Evolutionary conservation across 2,113 vertebrate species (phyloP).

Genomic region (Dasyprocta punctata): DNA sequence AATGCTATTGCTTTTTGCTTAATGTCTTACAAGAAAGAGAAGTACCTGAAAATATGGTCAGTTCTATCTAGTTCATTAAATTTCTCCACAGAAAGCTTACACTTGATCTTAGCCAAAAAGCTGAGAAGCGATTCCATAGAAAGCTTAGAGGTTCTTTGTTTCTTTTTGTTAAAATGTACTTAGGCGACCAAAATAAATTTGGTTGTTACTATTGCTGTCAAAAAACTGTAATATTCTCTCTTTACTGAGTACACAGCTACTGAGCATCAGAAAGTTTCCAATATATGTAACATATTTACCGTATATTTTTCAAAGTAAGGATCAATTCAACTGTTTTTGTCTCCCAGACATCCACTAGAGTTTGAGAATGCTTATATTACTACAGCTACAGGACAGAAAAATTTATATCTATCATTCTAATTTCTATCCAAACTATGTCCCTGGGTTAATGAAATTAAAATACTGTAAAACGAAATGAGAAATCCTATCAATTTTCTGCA

Average conservation of each 20-base stretch:
- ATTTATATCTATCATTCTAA: not conserved
- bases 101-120: too few relatives aligned
- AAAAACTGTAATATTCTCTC: conserved; percentile 1
- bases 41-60: conserved; percentile 4
- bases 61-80: not conserved
- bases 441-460: conserved; percentile 14
- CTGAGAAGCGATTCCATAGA: not conserved
- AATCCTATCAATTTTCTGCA: conserved; percentile 19
- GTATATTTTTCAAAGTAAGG: conserved; percentile 8
- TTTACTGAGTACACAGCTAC: not conserved
- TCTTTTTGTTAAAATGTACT: not conserved
- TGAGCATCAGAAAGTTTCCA: conserved; percentile 38
- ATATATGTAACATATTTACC: not conserved
- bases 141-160: not conserved
- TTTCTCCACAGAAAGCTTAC: conserved; percentile 22
- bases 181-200: not conserved
- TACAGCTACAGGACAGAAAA: not conserved
- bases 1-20: conserved; percentile 19
- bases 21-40: not conserved
- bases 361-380: conserved; percentile 4
- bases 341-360: not conserved
- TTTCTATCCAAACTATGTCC: not conserved
- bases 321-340: conserved; percentile 24
- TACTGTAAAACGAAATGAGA: not conserved
- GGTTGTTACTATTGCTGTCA: not conserved